These are phyloP conservation scores for Scaptomyza hsui DNA, from an alignment of 1,140 invertebrate genomes.

Conservation along the genomic window DNA sequence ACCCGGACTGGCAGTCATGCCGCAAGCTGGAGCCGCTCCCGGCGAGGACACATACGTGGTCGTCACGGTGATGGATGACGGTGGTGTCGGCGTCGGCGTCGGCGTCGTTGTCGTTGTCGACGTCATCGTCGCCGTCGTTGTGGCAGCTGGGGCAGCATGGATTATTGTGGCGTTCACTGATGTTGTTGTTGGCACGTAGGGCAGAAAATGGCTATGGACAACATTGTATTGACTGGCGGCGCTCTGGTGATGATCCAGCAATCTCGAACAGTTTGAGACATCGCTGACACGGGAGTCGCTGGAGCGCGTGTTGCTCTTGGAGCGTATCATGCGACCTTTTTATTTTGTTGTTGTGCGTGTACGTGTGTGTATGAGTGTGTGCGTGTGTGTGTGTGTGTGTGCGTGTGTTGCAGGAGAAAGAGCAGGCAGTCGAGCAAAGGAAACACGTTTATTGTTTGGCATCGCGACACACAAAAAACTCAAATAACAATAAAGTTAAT, in stretches of 20 bases:
- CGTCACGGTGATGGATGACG: conserved; percentile 42
- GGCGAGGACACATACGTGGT: conserved; percentile 67
- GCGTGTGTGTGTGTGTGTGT: neutral
- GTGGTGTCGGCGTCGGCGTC: conserved; percentile 27
- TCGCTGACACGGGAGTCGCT: conserved; percentile 83
- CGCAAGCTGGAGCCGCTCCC: conserved; percentile 60
- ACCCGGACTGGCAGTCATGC: conserved; percentile 54
- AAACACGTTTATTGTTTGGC: conserved; percentile 40
- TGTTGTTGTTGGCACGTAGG: conserved; percentile 75
- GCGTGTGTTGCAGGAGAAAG: conserved; percentile 22
- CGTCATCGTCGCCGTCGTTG: conserved; percentile 19
- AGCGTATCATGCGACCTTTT: conserved; percentile 82
- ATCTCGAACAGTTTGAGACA: conserved; percentile 77
- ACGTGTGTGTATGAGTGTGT: conserved; percentile 2
- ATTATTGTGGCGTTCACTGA: conserved; percentile 42
- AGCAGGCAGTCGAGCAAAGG: conserved; percentile 28
- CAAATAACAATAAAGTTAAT: conserved; percentile 63
- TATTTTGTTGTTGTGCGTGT: neutral
- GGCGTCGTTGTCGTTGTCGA: conserved; percentile 29
- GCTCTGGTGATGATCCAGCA: conserved; percentile 80
- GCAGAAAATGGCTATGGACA: conserved; percentile 69
- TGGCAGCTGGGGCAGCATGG: conserved; percentile 60
- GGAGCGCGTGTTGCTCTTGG: conserved; percentile 82
- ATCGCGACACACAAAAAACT: conserved; percentile 51
- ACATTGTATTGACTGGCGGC: conserved; percentile 74